phyloP scores from a whole-genome alignment of 2,797 vertebrate genomes.

The Capromys pilorides region DNA sequence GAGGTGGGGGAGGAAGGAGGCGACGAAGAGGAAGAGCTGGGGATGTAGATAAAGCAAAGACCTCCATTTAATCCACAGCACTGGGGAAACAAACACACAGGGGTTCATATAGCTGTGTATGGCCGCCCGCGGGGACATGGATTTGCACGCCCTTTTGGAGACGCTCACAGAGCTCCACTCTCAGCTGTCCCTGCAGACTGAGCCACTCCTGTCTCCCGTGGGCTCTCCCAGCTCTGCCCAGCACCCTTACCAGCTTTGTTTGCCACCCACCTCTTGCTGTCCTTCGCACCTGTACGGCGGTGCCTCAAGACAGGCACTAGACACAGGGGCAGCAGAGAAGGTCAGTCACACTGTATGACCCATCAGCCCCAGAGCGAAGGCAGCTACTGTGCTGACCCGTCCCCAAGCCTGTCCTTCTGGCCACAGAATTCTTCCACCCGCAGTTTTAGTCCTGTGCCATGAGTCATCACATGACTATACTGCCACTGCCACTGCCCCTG shows the following conservation, averaged over 20 bases:
- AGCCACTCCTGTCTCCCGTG: not conserved
- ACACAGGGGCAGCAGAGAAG: not conserved
- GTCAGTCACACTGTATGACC: not conserved
- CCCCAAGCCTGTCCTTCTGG: not conserved
- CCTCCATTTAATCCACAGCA: not conserved
- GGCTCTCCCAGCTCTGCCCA: not conserved
- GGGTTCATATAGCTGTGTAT: not conserved
- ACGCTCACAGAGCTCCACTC: rapidly evolving
- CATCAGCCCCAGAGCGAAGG: not conserved
- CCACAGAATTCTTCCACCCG: not conserved
- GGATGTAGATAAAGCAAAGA: not conserved
- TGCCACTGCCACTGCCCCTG: not conserved
- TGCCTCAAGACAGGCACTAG: not conserved
- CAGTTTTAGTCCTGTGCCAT: not conserved
- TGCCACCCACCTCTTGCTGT: not conserved
- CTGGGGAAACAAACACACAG: not conserved
- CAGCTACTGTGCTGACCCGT: not conserved
- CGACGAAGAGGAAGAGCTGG: not conserved
- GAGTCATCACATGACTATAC: not conserved
- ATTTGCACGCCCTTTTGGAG: not conserved
- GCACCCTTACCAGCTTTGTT: not conserved
- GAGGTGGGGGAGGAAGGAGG: too few species aligned
- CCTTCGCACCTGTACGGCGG: too few species aligned
- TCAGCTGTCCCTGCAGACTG: not conserved
- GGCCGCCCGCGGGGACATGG: not conserved